A percentile compares a stretch with the other conserved stretches of the same genome.
These are phyloP conservation scores for Sitodiplosis mosellana DNA, from an alignment of 1,140 invertebrate species.

Conservation along the genomic window DNA sequence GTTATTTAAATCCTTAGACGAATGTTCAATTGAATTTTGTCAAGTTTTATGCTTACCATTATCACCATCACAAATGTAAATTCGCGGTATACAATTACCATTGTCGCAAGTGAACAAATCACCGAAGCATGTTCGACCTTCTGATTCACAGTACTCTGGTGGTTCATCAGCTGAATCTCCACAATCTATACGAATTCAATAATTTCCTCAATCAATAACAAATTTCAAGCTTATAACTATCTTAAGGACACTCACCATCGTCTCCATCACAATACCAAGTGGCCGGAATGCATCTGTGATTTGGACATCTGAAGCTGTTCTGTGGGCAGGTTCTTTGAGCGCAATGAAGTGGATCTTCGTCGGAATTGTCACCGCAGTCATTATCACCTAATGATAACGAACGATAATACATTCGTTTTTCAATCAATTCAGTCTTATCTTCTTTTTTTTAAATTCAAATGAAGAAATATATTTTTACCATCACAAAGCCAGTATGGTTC, in stretches of 20 bases:
- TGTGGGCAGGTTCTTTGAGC: constrained; percentile 73
- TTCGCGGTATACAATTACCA: constrained; percentile 88
- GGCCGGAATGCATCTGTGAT: constrained; percentile 71
- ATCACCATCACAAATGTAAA: constrained; percentile 94
- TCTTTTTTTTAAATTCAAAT: background rate
- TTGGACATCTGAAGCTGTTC: constrained; percentile 78
- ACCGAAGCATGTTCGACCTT: constrained; percentile 87
- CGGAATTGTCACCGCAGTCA: constrained; percentile 90
- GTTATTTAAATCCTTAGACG: no score
- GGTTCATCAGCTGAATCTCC: constrained; percentile 79
- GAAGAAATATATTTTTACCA: constrained; percentile 52
- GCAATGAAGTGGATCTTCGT: constrained; percentile 82
- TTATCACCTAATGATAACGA: no score
- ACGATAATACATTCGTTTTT: no score
- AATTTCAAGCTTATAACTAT: constrained; percentile 20
- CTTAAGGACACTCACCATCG: constrained; percentile 23
- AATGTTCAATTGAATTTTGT: background rate
- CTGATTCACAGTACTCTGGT: constrained; percentile 78
- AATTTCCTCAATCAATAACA: background rate
- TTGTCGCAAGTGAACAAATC: constrained; percentile 93
- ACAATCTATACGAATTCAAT: constrained; percentile 55
- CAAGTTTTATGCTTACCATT: constrained; percentile 8
- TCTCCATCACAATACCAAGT: constrained; percentile 81
- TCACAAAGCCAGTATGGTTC: constrained; percentile 91
- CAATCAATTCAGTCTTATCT: no score